Percentiles rank a stretch among this genome's conserved stretches.
Conservation (phyloP, 2,888 invertebrate genomes). For the Tanaodytes sp. region DNA sequence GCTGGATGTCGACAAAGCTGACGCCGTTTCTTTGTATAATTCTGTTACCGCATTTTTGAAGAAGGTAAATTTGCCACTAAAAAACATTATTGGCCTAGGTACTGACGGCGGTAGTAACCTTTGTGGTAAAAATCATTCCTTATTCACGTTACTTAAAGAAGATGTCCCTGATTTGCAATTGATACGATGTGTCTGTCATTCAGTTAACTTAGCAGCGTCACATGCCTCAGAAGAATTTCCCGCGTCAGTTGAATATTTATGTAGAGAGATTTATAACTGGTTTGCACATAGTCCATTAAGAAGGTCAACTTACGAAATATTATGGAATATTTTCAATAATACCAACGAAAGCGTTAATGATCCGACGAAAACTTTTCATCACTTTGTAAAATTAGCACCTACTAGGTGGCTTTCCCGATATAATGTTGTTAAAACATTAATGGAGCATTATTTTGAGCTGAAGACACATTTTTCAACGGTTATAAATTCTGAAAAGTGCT, state of each 20-base stretch:
- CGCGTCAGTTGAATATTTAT: not conserved
- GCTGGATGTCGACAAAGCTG: no score
- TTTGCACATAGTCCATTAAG: not conserved
- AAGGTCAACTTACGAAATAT: not conserved
- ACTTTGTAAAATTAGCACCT: not conserved
- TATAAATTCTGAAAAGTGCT: constrained; percentile 36
- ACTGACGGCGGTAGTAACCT: no score
- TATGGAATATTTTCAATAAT: not conserved
- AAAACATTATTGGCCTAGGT: no score
- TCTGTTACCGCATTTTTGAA: no score
- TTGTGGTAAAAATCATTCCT: no score
- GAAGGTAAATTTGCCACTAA: no score
- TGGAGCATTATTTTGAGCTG: not conserved
- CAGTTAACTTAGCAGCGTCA: not conserved
- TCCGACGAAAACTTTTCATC: not conserved
- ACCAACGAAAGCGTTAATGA: not conserved
- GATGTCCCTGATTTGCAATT: not conserved
- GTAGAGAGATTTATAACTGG: constrained; percentile 7
- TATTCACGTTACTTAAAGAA: no score
- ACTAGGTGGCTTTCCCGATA: not conserved
- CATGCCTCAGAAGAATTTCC: constrained; percentile 7
- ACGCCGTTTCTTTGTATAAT: no score
- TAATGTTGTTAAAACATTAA: not conserved
- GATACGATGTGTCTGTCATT: constrained; percentile 7
- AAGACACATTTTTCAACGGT: not conserved